Evolutionary conservation across 2,113 vertebrate genomes (phyloP).

Genomic region (Trematocara unimaculatum): DNA sequence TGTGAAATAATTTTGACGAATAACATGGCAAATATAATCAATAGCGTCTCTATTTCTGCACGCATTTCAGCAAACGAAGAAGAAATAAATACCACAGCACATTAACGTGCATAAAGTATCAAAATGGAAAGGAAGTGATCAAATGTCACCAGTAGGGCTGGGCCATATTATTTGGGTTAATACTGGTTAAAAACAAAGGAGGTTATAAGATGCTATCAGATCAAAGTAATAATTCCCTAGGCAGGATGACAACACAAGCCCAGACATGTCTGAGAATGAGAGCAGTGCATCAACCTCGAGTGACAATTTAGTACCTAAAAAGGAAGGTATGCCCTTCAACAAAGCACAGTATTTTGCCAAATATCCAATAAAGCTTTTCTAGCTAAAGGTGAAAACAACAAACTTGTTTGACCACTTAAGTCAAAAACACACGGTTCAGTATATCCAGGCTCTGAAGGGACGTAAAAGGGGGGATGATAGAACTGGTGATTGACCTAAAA

Average conservation of each 20-base stretch:
- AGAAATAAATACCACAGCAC: neutral
- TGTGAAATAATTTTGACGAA: neutral
- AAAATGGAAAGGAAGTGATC: neutral
- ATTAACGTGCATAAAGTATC: neutral
- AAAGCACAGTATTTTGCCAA: neutral
- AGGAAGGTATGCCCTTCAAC: neutral
- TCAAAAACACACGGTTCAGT: neutral
- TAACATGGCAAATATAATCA: neutral
- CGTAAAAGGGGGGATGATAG: neutral
- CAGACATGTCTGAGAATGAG: neutral
- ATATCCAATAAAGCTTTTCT: neutral
- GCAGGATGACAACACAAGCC: neutral
- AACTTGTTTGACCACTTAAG: neutral
- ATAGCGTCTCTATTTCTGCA: neutral
- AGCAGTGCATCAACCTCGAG: neutral
- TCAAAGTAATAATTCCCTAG: neutral
- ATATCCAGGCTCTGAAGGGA: neutral
- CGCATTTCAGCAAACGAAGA: neutral
- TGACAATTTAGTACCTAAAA: neutral
- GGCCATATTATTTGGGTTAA: neutral
- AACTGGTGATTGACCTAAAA: neutral
- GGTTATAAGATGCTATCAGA: neutral
- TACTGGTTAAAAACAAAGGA: neutral
- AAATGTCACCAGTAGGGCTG: neutral
- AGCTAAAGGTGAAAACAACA: neutral